Evolutionary conservation across 1,140 invertebrate genomes (phyloP).

Genomic region (Calosoma granatense): DNA sequence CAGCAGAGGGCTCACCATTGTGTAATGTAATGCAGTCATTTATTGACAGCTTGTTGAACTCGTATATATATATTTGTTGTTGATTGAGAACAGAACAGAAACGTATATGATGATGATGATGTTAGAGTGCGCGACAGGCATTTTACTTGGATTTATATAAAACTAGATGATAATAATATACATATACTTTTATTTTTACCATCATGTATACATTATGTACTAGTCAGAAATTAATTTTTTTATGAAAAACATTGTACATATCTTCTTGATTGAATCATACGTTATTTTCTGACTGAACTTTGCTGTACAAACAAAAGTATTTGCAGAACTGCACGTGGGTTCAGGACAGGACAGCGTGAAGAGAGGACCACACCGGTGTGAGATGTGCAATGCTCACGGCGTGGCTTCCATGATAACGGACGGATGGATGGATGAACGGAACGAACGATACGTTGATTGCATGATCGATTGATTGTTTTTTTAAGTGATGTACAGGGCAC

Average conservation of each 20-base stretch:
- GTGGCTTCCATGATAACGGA: not conserved
- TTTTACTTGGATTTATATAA: too few species aligned
- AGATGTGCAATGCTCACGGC: too few species aligned
- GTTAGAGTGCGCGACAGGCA: too few species aligned
- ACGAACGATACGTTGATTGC: not conserved
- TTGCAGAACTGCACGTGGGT: not conserved
- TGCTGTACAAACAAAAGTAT: not conserved
- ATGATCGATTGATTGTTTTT: not conserved
- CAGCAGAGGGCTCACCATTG: not conserved
- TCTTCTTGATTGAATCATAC: slow-evolving; percentile 2
- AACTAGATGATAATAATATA: too few species aligned
- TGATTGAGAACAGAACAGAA: too few species aligned
- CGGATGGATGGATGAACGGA: not conserved
- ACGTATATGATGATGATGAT: too few species aligned
- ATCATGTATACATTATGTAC: slow-evolving; percentile 8
- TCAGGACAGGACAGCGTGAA: not conserved
- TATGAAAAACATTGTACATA: not conserved
- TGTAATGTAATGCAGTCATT: not conserved
- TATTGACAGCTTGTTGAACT: too few species aligned
- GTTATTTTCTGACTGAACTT: slow-evolving; percentile 8
- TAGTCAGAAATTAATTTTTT: slow-evolving; percentile 7
- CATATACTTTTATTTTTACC: slow-evolving; percentile 1
- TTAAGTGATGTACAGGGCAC: not conserved
- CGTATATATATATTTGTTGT: too few species aligned
- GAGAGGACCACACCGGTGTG: too few species aligned